phyloP scores from a whole-genome alignment of 2,888 invertebrate species.

The Gerris lacustris region DNA sequence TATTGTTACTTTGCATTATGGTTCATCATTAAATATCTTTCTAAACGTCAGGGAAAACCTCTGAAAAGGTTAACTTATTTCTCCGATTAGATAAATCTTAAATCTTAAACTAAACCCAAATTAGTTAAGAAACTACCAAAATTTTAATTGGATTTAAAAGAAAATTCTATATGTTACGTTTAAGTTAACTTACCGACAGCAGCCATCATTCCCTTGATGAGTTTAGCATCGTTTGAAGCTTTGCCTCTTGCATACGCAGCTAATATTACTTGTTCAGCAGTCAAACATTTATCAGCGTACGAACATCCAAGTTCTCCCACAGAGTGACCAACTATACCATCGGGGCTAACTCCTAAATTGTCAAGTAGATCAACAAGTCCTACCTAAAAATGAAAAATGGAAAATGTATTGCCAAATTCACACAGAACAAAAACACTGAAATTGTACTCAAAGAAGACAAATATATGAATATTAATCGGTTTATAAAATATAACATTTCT shows the following conservation, averaged over 20 bases:
- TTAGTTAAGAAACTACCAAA: too few relatives aligned
- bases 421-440: not conserved
- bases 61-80: too few relatives aligned
- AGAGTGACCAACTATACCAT: conserved; percentile 61
- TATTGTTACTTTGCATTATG: too few relatives aligned
- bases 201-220: conserved; percentile 42
- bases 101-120: too few relatives aligned
- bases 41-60: too few relatives aligned
- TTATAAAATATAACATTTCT: too few relatives aligned
- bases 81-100: too few relatives aligned
- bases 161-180: too few relatives aligned
- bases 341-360: conserved; percentile 50
- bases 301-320: conserved; percentile 53
- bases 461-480: too few relatives aligned
- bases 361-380: conserved; percentile 50
- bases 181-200: conserved; percentile 38
- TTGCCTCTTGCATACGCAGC: conserved; percentile 48
- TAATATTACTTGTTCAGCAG: conserved; percentile 47
- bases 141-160: too few relatives aligned
- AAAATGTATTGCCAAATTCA: not conserved
- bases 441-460: not conserved
- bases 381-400: conserved; percentile 40
- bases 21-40: too few relatives aligned
- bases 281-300: conserved; percentile 51
- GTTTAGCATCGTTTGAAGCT: conserved; percentile 37